Conservation (phyloP, 2,888 invertebrate species). For the Argyresthia albistria region DNA sequence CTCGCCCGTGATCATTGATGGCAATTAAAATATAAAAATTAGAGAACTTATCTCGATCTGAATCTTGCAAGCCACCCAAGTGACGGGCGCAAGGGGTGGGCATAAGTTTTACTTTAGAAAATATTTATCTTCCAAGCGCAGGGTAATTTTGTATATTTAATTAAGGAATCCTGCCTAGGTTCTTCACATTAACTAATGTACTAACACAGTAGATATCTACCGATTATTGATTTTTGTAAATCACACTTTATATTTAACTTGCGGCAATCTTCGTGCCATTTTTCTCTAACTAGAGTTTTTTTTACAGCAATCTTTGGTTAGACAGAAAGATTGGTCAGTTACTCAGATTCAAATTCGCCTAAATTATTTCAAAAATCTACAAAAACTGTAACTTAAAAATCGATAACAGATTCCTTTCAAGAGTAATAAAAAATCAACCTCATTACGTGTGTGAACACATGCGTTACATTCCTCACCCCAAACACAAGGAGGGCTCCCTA, state of each 20-base stretch:
- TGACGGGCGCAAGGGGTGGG: background rate
- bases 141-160: no score
- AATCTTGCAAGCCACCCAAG: conserved; percentile 56
- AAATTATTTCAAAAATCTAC: no score
- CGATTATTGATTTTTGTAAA: no score
- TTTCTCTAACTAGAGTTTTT: no score
- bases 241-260: no score
- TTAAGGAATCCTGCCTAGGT: no score
- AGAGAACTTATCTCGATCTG: conserved; percentile 31
- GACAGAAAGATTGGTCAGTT: no score
- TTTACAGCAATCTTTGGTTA: no score
- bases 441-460: conserved; percentile 47
- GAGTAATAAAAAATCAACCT: conserved; percentile 16
- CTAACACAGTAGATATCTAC: no score
- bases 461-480: conserved; percentile 57
- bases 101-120: background rate
- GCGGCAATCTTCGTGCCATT: no score
- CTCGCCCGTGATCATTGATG: conserved; percentile 45
- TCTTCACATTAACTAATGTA: no score
- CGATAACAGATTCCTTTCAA: conserved; percentile 6
- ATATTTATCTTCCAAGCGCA: background rate
- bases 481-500: conserved; percentile 44
- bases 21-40: conserved; percentile 54
- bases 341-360: no score
- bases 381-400: background rate